Conservation (phyloP, 2,797 vertebrate genomes). For the Hipposideros larvatus region DNA sequence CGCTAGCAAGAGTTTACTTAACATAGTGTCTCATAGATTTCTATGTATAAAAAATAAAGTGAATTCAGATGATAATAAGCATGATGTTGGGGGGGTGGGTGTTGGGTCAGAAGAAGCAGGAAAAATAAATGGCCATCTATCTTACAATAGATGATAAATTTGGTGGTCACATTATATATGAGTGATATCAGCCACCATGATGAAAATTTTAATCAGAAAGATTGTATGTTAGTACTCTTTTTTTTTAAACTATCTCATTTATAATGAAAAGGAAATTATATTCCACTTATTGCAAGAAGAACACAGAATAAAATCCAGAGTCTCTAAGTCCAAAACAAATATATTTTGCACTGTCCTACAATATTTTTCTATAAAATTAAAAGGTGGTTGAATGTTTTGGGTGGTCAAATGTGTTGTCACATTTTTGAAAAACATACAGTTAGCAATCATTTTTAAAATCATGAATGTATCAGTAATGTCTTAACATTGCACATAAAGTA, state of each 20-base stretch:
- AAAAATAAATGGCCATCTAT: neutral
- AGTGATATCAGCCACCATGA: neutral
- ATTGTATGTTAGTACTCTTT: neutral
- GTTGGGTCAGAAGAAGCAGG: neutral
- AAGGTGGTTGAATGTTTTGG: neutral
- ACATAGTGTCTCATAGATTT: neutral
- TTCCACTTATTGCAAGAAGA: neutral
- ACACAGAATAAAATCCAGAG: neutral
- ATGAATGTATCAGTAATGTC: neutral
- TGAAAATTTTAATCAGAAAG: neutral
- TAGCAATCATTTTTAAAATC: conserved; percentile 19
- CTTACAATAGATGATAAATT: neutral
- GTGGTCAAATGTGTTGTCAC: neutral
- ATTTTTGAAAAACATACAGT: neutral
- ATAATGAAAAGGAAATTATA: neutral
- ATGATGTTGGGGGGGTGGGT: neutral
- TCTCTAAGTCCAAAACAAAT: neutral
- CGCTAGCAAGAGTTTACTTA: neutral
- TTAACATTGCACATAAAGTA: neutral
- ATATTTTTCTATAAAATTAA: neutral
- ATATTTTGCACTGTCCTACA: neutral
- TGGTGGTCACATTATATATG: neutral
- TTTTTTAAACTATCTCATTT: neutral
- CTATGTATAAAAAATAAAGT: neutral
- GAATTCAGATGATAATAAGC: neutral